These are phyloP conservation scores for Calypte anna DNA, from an alignment of 2,113 vertebrate genomes.

Conservation along the genomic window DNA sequence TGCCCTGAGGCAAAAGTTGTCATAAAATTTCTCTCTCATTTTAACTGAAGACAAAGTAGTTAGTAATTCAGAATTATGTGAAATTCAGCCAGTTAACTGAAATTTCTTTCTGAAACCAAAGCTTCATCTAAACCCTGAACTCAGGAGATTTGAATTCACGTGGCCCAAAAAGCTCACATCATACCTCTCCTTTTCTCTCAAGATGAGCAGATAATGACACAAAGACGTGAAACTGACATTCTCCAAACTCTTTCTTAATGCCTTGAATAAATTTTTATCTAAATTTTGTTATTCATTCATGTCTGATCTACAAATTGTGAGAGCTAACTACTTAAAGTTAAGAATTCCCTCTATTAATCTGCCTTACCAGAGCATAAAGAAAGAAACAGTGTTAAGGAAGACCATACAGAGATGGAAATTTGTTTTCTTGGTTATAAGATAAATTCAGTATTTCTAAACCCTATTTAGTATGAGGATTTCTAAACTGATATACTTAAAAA, in stretches of 20 bases:
- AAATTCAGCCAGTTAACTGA: neutral
- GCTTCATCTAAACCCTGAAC: neutral
- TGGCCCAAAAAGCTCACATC: neutral
- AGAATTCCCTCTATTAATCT: neutral
- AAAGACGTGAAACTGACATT: neutral
- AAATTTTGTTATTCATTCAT: neutral
- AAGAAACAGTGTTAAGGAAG: neutral
- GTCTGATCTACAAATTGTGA: neutral
- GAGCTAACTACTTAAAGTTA: neutral
- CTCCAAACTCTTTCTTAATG: neutral
- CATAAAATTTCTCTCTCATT: neutral
- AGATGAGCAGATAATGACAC: neutral
- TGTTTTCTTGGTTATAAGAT: neutral
- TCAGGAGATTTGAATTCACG: neutral
- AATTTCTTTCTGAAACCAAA: neutral
- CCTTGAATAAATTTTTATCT: slow-evolving; percentile 11
- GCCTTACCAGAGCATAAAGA: neutral
- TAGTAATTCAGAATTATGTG: neutral
- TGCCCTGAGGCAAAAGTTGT: neutral
- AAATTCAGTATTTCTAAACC: neutral
- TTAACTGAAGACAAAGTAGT: neutral
- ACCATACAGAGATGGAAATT: neutral
- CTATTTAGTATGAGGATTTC: neutral
- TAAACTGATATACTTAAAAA: neutral
- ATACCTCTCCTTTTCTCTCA: neutral